These are phyloP conservation scores for Pangasius sanitwongsei DNA, from an alignment of 2,797 vertebrate genomes.

Conservation along the genomic window DNA sequence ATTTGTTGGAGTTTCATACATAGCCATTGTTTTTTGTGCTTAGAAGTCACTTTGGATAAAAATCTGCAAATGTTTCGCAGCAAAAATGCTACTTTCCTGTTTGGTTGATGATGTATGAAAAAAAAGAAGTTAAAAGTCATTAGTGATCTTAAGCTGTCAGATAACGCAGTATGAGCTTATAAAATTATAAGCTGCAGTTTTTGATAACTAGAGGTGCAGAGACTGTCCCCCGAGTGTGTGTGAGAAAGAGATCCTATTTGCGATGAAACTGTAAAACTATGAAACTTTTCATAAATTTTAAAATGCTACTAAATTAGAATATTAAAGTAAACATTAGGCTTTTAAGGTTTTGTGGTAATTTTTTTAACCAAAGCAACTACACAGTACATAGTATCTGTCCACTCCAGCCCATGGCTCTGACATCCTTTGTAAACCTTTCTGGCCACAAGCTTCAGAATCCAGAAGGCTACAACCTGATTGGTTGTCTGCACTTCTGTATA, in stretches of 20 bases:
- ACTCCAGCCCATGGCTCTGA: not conserved
- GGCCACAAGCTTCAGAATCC: slow-evolving; percentile 11
- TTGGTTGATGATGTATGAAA: not conserved
- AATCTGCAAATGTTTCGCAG: not conserved
- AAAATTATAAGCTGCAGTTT: not conserved
- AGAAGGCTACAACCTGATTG: no score
- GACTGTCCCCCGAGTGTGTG: not conserved
- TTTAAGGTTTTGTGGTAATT: not conserved
- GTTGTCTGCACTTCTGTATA: not conserved
- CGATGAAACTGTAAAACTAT: no score
- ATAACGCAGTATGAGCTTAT: not conserved
- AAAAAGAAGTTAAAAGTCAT: not conserved
- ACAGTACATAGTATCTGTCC: not conserved
- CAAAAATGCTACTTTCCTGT: not conserved
- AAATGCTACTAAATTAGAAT: not conserved
- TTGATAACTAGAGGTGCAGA: not conserved
- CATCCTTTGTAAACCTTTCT: not conserved
- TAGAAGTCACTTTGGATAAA: not conserved
- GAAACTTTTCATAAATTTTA: not conserved
- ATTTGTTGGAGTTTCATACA: not conserved
- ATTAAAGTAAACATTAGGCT: not conserved
- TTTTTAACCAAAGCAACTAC: not conserved
- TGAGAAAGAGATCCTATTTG: not conserved
- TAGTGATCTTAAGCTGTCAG: not conserved
- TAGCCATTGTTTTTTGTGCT: not conserved